phyloP scores from a whole-genome alignment of 2,888 invertebrate genomes.

The Drosophila putrida region DNA sequence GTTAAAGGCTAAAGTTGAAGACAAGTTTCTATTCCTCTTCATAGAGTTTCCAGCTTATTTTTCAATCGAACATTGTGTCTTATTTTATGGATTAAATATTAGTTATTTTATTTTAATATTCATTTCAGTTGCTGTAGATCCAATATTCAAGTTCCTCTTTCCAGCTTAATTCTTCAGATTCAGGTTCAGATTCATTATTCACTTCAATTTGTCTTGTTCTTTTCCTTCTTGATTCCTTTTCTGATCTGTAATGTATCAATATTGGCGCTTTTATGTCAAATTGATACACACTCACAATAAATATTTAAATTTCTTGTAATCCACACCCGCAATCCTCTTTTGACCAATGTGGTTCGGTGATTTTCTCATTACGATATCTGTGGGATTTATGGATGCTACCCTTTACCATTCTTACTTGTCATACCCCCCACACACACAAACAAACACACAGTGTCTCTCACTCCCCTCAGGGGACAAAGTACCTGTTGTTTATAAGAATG shows the following conservation, averaged over 20 bases:
- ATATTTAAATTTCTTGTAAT: conserved; percentile 70
- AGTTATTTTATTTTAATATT: background rate
- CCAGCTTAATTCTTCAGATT: conserved; percentile 6
- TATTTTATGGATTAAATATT: background rate
- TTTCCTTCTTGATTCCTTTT: background rate
- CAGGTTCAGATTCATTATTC: conserved; percentile 43
- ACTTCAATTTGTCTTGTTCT: conserved; percentile 13
- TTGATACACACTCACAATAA: conserved; percentile 49
- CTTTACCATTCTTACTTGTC: conserved; percentile 7
- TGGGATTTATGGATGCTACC: conserved; percentile 68
- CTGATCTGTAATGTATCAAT: conserved; percentile 58
- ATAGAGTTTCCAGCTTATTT: background rate
- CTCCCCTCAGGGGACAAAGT: conserved; percentile 51
- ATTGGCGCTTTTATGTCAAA: conserved; percentile 72
- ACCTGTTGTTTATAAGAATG: conserved; percentile 60
- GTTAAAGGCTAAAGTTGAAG: conserved; percentile 3
- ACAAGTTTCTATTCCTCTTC: background rate
- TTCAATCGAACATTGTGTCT: background rate
- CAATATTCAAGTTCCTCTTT: background rate
- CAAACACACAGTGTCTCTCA: conserved; percentile 8
- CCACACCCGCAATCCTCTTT: conserved; percentile 51
- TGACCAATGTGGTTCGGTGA: conserved; percentile 48
- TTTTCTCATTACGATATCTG: conserved; percentile 63
- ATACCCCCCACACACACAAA: conserved; percentile 24
- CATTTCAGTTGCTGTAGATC: background rate